Evolutionary conservation across 1,140 invertebrate species (phyloP), one percentile per base, ranked within the genome.

Genomic region (Hylaeus volcanicus): DNA sequence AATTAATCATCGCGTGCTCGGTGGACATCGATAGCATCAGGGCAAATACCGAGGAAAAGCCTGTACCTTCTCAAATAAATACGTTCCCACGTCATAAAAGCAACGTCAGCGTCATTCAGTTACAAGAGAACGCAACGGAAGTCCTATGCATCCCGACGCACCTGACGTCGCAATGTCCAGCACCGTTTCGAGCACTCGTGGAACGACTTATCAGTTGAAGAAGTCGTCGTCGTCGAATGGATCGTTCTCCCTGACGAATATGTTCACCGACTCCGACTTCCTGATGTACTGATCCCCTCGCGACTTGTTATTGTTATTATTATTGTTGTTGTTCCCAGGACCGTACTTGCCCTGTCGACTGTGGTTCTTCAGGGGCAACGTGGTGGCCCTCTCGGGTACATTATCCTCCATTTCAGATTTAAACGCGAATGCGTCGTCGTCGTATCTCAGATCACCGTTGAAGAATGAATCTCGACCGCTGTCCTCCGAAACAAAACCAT

Each of bases 181-280:
- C 73, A 75, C 53, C 72, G 43, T 37, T 2, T 55, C 45, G 12
- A 26, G 39, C 73, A 53, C 5, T 1, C 15, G 26, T 9, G 12
- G 15, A 6, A 45, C 58, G 63, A 82, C 71, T 6, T 68, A 87
- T 92, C 94, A 95, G 51, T 95, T 96, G 88, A 97, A 97, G 92
- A 98, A 98, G 86, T 97, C 97, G 83, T 98, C 97, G 74, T 97
- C 96, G 82, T 97, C 96, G 90, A 98, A 98, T 5, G 97, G 97
- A 94, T 98, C 97, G 88, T 94, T 95, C 86, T 96, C 95, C 61
- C 96, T 94, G 6, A 95, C 95, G 92, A 98, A 98, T 84, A 98
- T 98, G 90, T 97, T 98, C 26, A 97, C 96, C 3, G 97, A 97
- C 88, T 97, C 97, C 0, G 97, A 97, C 91, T 98, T 98, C 86